Conservation (phyloP, 2,113 vertebrate genomes). For the Anthoscopus minutus region DNA sequence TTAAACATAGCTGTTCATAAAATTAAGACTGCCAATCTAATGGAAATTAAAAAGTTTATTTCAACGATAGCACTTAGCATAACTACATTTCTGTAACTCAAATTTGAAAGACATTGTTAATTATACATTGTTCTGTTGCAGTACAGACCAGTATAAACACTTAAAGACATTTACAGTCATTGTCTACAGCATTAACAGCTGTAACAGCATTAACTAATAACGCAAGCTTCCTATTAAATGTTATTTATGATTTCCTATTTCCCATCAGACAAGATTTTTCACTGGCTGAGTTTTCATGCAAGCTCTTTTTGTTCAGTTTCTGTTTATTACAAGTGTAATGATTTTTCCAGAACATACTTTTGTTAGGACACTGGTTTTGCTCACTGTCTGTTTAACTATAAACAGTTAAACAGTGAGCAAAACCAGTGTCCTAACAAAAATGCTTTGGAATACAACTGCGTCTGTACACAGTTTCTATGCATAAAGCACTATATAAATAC, state of each 20-base stretch:
- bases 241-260: background rate
- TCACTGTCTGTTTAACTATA: too few relatives aligned
- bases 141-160: background rate
- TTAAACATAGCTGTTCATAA: background rate
- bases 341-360: background rate
- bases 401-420: background rate
- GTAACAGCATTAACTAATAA: background rate
- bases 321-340: background rate
- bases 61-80: background rate
- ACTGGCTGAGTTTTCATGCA: too few relatives aligned
- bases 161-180: background rate
- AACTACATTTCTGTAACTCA: background rate
- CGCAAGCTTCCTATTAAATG: background rate
- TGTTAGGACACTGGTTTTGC: too few relatives aligned
- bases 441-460: background rate
- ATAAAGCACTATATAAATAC: background rate
- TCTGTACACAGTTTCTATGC: background rate
- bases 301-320: background rate
- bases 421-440: background rate
- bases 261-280: background rate
- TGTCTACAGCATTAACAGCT: background rate
- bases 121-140: background rate
- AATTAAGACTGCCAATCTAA: background rate
- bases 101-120: background rate
- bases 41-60: background rate